Evolutionary conservation across 2,113 vertebrate species (phyloP).

Genomic region (Parus major): DNA sequence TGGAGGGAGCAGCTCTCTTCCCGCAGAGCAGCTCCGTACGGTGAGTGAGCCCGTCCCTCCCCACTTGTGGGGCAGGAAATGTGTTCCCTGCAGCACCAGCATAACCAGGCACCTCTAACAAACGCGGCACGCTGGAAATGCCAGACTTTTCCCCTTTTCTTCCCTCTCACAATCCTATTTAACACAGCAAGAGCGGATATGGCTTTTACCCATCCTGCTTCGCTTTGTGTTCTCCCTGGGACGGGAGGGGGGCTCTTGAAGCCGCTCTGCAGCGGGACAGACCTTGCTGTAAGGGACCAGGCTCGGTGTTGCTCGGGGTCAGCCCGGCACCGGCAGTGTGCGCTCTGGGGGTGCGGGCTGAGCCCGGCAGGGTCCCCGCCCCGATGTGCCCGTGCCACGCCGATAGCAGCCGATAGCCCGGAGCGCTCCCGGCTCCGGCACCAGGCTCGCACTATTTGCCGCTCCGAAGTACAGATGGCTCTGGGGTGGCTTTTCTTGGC

Average conservation of each 20-base stretch:
- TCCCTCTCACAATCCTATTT: fast-evolving
- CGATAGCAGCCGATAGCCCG: background rate
- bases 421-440: background rate
- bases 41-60: fast-evolving
- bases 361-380: background rate
- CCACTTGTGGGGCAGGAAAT: fast-evolving
- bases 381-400: fast-evolving
- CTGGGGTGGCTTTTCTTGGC: slow-evolving; percentile 52
- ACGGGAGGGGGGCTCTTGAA: background rate
- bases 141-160: background rate
- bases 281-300: background rate
- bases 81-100: background rate
- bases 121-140: fast-evolving
- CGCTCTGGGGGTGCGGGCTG: background rate
- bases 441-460: background rate
- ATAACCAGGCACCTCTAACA: background rate
- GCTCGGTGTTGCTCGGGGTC: background rate
- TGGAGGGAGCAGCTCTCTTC: background rate
- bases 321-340: fast-evolving
- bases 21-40: fast-evolving
- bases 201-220: background rate
- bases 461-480: slow-evolving; percentile 57
- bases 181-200: background rate
- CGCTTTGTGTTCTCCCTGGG: background rate
- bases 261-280: background rate